Evolutionary conservation across 2,888 invertebrate species (phyloP), one percentile per base, ranked within the genome.

Genomic region (Nasonia oneida): DNA sequence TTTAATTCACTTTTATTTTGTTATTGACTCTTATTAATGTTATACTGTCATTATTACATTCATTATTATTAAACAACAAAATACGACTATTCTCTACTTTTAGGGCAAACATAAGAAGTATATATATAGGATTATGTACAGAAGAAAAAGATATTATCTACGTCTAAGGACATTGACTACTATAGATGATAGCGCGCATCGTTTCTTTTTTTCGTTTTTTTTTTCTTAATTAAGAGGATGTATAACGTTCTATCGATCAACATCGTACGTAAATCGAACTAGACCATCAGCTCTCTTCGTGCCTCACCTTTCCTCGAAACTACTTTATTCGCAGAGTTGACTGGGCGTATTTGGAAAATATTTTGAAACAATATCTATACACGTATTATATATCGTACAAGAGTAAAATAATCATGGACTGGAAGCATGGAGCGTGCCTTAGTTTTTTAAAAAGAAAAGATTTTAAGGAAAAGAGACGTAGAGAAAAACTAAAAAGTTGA

Each of bases 381-480:
- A 53, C 33, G 8, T 82, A 86, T 61, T 29, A 73, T 74, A 70
- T 81, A 78, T 78, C 23, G 23, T 67, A n/a, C 64, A 80, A 64
- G 57, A 76, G 33, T 37, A 39, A 79, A 81, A 61, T 18, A 73
- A 84, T 37, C 57, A 81, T 89, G 88, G 88, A 89, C 89, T 89
- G 86, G 89, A 91, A 92, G 90, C 91, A 90, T 90, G 90, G 90
- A 90, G 91, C 90, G 93, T 93, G 93, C 93, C 92, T 93, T 93
- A 92, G 89, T 89, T 91, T 91, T 90, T 88, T 89, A 90, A 90
- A 84, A 71, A 77, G 70, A 81, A 81, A 42, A 71, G 50, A 61
- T 33, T 53, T 73, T n/a, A 50, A 29, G 15, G 77, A 71, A 73
- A 23, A 79, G 74, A 81, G 73, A 42, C 23, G 33, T 33, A 77